These are phyloP conservation scores for Chorisops tibialis DNA, from an alignment of 2,888 invertebrate genomes.

Conservation along the genomic window DNA sequence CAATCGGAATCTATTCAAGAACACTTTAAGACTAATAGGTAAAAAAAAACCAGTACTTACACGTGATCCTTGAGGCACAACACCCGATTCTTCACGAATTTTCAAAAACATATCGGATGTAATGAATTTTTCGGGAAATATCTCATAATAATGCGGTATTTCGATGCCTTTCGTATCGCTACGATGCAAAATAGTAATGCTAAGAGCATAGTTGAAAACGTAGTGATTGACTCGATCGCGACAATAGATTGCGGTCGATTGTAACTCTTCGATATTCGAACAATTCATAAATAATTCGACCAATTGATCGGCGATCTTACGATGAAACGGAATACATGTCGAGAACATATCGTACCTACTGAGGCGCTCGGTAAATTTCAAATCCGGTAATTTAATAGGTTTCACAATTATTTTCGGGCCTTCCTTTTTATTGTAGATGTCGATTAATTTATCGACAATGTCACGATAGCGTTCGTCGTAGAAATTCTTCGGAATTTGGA, in stretches of 20 bases:
- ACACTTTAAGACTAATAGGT: neutral
- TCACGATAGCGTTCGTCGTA: neutral
- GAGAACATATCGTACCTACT: conserved; percentile 55
- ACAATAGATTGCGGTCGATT: conserved; percentile 63
- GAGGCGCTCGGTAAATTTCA: conserved; percentile 4
- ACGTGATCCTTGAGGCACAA: conserved; percentile 50
- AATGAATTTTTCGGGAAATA: conserved; percentile 74
- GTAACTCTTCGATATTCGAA: conserved; percentile 58
- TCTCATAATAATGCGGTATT: conserved; percentile 66
- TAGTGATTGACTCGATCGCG: conserved; percentile 69
- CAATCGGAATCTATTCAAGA: conserved; percentile 54
- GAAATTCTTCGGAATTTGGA: conserved; percentile 12
- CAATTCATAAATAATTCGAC: conserved; percentile 65
- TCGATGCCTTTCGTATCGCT: conserved; percentile 46
- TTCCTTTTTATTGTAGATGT: conserved; percentile 3
- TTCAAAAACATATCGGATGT: conserved; percentile 64
- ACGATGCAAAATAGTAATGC: conserved; percentile 64
- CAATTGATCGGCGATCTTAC: conserved; percentile 63
- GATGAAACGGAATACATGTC: conserved; percentile 67
- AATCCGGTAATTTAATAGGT: conserved; percentile 53
- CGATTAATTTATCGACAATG: conserved; percentile 13
- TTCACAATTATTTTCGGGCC: conserved; percentile 44
- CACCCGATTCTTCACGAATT: conserved; percentile 63
- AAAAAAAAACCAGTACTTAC: conserved; percentile 44
- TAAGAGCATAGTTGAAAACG: conserved; percentile 69